These are phyloP conservation scores for Oryzias javanicus DNA, from an alignment of 2,113 vertebrate genomes.

Conservation along the genomic window DNA sequence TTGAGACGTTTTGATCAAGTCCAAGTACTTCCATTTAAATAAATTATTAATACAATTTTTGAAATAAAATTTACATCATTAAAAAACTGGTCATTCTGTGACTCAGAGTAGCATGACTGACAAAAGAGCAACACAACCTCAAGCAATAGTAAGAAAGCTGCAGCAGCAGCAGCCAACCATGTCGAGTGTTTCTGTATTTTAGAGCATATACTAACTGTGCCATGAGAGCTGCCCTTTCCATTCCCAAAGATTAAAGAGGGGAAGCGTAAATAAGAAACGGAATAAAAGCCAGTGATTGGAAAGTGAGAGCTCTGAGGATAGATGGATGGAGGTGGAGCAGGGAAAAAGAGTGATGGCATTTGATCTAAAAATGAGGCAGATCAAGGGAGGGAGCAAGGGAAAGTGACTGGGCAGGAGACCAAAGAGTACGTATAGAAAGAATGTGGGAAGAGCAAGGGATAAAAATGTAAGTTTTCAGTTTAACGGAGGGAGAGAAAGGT, in stretches of 20 bases:
- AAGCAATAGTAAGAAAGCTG: conserved; percentile 10
- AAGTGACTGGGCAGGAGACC: conserved; percentile 7
- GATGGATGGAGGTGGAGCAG: background rate
- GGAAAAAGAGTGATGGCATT: conserved; percentile 7
- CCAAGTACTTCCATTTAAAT: too few relatives aligned
- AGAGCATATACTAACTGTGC: conserved; percentile 22
- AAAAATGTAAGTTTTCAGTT: background rate
- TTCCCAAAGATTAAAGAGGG: conserved; percentile 24
- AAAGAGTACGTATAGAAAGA: background rate
- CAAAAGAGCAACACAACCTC: conserved; percentile 40
- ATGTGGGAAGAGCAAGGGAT: background rate
- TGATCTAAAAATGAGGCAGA: conserved; percentile 24
- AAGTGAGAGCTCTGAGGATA: conserved; percentile 6
- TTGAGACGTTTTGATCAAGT: too few relatives aligned
- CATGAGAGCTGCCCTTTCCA: conserved; percentile 8
- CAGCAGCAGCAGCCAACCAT: conserved; percentile 18
- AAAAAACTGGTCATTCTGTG: too few relatives aligned
- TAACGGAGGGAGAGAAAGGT: conserved; percentile 4
- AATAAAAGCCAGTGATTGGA: conserved; percentile 14
- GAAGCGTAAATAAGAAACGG: conserved; percentile 23
- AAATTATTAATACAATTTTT: too few relatives aligned
- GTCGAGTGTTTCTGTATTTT: conserved; percentile 12
- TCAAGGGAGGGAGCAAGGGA: conserved; percentile 13
- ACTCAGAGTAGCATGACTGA: conserved; percentile 57
- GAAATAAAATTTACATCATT: too few relatives aligned